phyloP scores from a whole-genome alignment of 2,888 invertebrate species.

The Cetonia aurata region DNA sequence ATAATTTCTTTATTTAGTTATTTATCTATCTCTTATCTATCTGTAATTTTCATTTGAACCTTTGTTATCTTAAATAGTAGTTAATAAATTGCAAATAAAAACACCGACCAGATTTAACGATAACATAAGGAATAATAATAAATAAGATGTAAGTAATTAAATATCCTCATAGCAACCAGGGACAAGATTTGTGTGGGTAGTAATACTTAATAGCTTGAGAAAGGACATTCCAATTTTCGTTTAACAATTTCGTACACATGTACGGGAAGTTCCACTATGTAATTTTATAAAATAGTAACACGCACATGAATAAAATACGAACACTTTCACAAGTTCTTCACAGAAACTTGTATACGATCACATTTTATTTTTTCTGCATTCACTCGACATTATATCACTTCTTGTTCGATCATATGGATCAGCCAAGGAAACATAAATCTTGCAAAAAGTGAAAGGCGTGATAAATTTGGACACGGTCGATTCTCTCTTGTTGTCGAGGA shows the following conservation, averaged over 20 bases:
- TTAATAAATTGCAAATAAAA: too few species aligned
- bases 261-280: not conserved
- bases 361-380: conserved; percentile 12
- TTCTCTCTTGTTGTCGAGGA: not conserved
- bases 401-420: not conserved
- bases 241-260: not conserved
- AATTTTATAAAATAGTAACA: too few species aligned
- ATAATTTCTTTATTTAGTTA: not conserved
- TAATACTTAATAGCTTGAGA: not conserved
- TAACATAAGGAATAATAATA: too few species aligned
- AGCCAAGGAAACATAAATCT: not conserved
- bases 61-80: too few species aligned
- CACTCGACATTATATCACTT: not conserved
- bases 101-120: too few species aligned
- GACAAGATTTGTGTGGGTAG: too few species aligned
- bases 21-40: too few species aligned
- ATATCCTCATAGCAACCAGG: too few species aligned
- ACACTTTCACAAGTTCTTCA: conserved; percentile 10
- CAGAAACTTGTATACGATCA: not conserved
- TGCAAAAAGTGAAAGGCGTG: not conserved
- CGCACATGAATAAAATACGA: not conserved
- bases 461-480: not conserved
- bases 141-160: too few species aligned
- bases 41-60: too few species aligned
- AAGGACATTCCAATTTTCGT: not conserved